Evolutionary conservation across 2,888 invertebrate species (phyloP), one percentile per base, ranked within the genome.

Genomic region (Oxystoma pomonae): DNA sequence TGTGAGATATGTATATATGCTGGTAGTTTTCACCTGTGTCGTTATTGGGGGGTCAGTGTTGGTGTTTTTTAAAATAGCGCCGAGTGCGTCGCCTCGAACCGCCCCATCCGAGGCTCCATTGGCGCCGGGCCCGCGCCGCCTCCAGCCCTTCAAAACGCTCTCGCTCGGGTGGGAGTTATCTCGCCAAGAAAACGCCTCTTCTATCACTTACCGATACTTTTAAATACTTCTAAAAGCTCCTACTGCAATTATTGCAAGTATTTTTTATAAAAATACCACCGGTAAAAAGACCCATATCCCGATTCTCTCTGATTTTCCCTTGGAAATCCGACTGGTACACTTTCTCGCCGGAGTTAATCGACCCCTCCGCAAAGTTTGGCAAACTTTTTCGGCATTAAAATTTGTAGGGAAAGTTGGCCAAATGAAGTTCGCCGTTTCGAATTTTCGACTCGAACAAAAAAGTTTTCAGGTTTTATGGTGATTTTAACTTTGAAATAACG

Each of bases 351-450:
- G 12, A 35, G 35, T 35, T 35, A 35, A 35, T 35, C 35, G 35
- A 35, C 35, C 35, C 35, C 35, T 35, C 35, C 35, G 35, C 35
- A 78, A 80, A 79, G 77, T 77, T 79, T 76, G 75, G 70, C 72
- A 76, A 79, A 80, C 79, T 80, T 80, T 80, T 80, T 79, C 78
- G 73, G 76, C 78, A 77, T 77, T 78, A 78, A 78, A 78, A 78
- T 78, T 78, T 77, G 78, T 75, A 74, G 76, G 77, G 76, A 76
- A 78, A 77, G 77, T 78, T 77, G 75, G 74, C 70, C 74, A 74
- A 74, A 76, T 74, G 75, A 74, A 76, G 74, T 73, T 35, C 35
- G 12, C 71, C 68, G 73, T 69, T 66, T 63, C 72, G 72, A 73
- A 76, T 72, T 74, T 74, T 71, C 58, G 67, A 63, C 63, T 63